Evolutionary conservation across 2,797 vertebrate genomes (phyloP).

Genomic region (Philypnodon macrostomus): DNA sequence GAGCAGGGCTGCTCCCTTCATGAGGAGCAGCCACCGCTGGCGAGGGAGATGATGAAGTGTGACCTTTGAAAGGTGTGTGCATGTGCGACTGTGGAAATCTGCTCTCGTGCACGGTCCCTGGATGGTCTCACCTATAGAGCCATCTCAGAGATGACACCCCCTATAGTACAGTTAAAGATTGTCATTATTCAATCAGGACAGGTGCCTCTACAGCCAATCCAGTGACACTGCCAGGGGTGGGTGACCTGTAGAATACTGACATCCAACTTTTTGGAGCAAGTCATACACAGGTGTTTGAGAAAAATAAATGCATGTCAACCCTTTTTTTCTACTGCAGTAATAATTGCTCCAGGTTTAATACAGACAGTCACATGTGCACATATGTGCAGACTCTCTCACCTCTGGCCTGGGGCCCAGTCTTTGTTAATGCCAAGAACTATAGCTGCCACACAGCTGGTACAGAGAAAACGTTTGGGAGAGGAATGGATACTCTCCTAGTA

Average conservation of each 20-base stretch:
- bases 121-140: slow-evolving; percentile 53
- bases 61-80: slow-evolving; percentile 68
- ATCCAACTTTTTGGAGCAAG: slow-evolving; percentile 54
- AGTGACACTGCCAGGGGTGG: slow-evolving; percentile 26
- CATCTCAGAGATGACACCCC: slow-evolving; percentile 52
- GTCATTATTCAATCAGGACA: slow-evolving; percentile 50
- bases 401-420: slow-evolving; percentile 33
- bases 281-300: slow-evolving; percentile 45
- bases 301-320: slow-evolving; percentile 36
- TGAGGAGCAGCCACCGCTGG: slow-evolving; percentile 54
- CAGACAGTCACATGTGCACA: slow-evolving; percentile 12
- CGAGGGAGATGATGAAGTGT: slow-evolving; percentile 74
- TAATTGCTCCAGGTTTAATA: slow-evolving; percentile 25
- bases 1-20: slow-evolving; percentile 63
- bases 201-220: too few relatives aligned
- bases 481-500: slow-evolving; percentile 28
- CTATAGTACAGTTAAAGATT: slow-evolving; percentile 46
- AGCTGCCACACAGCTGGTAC: slow-evolving; percentile 51
- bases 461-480: slow-evolving; percentile 34
- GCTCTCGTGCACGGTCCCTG: slow-evolving; percentile 16
- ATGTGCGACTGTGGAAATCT: slow-evolving; percentile 8
- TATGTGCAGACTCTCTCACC: slow-evolving; percentile 13
- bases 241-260: slow-evolving; percentile 58
- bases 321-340: slow-evolving; percentile 38
- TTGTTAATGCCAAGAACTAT: slow-evolving; percentile 40